A percentile compares a stretch with the other conserved stretches of the same genome.
These are phyloP conservation scores for Orchestes rusci DNA, from an alignment of 2,888 invertebrate genomes.

Conservation along the genomic window DNA sequence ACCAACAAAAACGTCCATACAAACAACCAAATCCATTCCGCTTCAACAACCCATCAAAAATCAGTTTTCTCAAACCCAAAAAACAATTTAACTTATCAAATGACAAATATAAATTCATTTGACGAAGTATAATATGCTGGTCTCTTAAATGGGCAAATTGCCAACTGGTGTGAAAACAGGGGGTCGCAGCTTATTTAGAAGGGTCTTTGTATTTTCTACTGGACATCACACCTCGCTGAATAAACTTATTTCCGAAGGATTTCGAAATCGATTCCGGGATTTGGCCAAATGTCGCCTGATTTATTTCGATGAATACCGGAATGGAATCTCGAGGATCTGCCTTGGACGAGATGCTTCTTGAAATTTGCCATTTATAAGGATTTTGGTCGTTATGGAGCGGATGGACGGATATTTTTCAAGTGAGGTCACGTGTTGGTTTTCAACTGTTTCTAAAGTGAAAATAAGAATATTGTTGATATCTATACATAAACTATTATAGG, in stretches of 20 bases:
- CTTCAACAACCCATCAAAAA: too few species aligned
- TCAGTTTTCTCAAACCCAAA: too few species aligned
- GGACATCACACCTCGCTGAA: constrained; percentile 32
- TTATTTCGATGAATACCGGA: constrained; percentile 21
- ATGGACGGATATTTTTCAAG: too few species aligned
- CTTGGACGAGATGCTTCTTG: too few species aligned
- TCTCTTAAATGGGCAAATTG: constrained; percentile 16
- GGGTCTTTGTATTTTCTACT: constrained; percentile 24
- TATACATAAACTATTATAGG: too few species aligned
- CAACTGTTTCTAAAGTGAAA: too few species aligned
- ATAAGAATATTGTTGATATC: too few species aligned
- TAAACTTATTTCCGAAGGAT: constrained; percentile 31
- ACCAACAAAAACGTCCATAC: too few species aligned
- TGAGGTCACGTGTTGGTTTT: too few species aligned
- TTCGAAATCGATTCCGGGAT: constrained; percentile 22
- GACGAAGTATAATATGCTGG: constrained; percentile 9
- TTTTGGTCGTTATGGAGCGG: too few species aligned
- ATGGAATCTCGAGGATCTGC: constrained; percentile 15
- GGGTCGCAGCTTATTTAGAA: constrained; percentile 13
- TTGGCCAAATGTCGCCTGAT: constrained; percentile 15
- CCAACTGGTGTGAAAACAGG: constrained; percentile 22
- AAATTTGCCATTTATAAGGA: too few species aligned
- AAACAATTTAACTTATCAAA: constrained; percentile 13
- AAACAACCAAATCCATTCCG: too few species aligned
- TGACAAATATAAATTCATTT: constrained; percentile 8